These are phyloP conservation scores for Drosophila greeni DNA, from an alignment of 2,888 invertebrate genomes.

Conservation along the genomic window DNA sequence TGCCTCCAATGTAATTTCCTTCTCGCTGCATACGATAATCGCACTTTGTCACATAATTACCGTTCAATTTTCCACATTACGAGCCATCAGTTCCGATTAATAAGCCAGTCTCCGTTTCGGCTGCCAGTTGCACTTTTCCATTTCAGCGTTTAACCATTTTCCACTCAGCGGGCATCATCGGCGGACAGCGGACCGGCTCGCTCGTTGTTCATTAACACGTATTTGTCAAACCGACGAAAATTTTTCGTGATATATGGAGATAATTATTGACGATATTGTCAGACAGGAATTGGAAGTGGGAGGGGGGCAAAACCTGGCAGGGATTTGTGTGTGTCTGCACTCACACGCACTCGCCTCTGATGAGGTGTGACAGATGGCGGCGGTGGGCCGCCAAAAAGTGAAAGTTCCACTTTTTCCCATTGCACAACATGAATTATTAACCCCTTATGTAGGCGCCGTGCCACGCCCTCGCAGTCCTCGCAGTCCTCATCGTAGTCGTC, in stretches of 20 bases:
- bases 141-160: conserved; percentile 20
- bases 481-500: background rate
- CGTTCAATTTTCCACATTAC: conserved; percentile 38
- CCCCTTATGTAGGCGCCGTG: conserved; percentile 39
- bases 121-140: conserved; percentile 32
- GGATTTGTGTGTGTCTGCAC: conserved; percentile 12
- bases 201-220: conserved; percentile 50
- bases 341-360: conserved; percentile 43
- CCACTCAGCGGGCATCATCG: conserved; percentile 7
- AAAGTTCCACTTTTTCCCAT: conserved; percentile 51
- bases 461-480: conserved; percentile 15
- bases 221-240: conserved; percentile 50
- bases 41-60: conserved; percentile 33
- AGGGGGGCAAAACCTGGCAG: background rate
- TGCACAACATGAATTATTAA: conserved; percentile 64
- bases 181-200: conserved; percentile 8
- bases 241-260: conserved; percentile 63
- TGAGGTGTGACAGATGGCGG: conserved; percentile 69
- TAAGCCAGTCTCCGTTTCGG: conserved; percentile 26
- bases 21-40: conserved; percentile 4
- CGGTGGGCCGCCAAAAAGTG: conserved; percentile 44
- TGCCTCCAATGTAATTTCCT: background rate
- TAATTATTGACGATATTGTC: conserved; percentile 63
- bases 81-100: conserved; percentile 57
- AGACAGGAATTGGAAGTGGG: conserved; percentile 31